Conservation (phyloP, 2,113 vertebrate species). For the Nestor notabilis region DNA sequence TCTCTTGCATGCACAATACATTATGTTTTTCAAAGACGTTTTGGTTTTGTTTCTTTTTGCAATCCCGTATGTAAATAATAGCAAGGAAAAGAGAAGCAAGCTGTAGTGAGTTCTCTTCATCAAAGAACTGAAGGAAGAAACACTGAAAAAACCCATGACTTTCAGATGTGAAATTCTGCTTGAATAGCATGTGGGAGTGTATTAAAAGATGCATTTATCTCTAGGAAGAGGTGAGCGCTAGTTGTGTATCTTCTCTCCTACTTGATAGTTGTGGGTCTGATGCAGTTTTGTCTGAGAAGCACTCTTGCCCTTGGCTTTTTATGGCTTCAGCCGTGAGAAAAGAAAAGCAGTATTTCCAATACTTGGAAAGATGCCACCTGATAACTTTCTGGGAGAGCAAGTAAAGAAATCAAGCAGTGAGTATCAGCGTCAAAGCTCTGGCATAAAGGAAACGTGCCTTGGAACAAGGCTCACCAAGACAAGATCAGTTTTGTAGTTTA, state of each 20-base stretch:
- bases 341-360: background rate
- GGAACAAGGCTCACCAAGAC: background rate
- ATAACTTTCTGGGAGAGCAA: background rate
- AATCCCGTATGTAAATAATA: background rate
- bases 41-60: background rate
- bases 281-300: background rate
- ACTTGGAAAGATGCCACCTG: background rate
- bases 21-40: background rate
- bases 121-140: background rate
- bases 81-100: background rate
- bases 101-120: background rate
- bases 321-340: background rate
- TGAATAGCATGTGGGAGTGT: background rate
- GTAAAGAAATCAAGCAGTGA: background rate
- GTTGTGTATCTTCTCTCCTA: background rate
- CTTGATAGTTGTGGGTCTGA: background rate
- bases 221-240: background rate
- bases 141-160: accelerated
- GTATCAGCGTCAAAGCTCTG: background rate
- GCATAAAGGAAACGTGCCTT: background rate
- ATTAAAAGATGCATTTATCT: background rate
- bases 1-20: background rate
- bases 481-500: background rate
- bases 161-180: background rate
- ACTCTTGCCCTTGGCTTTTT: background rate